These are phyloP conservation scores for Troilus luridus DNA, from an alignment of 2,888 invertebrate species.

Conservation along the genomic window DNA sequence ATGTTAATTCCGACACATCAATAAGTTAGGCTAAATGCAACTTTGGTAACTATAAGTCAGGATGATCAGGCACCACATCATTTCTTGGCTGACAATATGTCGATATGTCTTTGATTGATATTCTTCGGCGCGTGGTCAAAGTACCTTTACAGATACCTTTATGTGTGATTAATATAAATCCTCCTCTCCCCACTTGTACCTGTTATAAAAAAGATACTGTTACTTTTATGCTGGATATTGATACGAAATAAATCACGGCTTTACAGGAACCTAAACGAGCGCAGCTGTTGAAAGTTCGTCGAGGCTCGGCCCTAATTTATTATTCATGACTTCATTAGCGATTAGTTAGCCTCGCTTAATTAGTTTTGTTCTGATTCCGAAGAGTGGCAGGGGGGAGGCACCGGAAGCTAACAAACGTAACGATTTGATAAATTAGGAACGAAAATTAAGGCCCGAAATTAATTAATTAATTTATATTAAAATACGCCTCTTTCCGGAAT, in stretches of 20 bases:
- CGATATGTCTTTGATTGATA: no score
- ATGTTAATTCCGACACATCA: no score
- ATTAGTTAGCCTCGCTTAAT: background rate
- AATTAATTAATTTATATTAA: background rate
- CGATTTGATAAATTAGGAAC: background rate
- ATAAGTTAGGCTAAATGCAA: no score
- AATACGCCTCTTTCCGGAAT: background rate
- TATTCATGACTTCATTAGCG: constrained; percentile 3
- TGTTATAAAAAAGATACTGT: background rate
- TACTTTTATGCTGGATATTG: background rate
- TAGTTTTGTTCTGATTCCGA: background rate
- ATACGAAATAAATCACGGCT: background rate
- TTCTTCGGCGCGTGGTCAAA: no score
- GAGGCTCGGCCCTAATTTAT: background rate
- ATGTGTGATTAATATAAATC: no score
- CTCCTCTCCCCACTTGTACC: no score
- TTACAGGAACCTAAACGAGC: background rate
- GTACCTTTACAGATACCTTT: no score
- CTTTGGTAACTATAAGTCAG: no score
- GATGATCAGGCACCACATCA: no score
- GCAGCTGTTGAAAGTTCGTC: background rate
- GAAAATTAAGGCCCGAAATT: background rate
- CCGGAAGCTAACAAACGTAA: background rate
- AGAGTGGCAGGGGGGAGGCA: background rate
- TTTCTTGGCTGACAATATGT: no score